Evolutionary conservation across 2,113 vertebrate genomes (phyloP), one percentile per base, ranked within the genome.

Genomic region (Syngnathus typhle): DNA sequence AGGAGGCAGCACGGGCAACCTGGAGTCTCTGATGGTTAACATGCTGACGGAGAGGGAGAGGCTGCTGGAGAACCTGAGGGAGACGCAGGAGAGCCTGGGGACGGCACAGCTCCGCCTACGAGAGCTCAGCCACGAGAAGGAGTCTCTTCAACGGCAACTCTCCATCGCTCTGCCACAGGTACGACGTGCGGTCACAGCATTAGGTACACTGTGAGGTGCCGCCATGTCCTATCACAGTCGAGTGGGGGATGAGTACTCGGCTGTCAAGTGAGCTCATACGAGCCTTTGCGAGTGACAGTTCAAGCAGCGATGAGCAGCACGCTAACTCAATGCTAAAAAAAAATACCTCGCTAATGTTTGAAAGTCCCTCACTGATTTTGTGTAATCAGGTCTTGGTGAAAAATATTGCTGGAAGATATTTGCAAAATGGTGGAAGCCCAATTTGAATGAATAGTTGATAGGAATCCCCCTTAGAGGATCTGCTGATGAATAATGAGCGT

Each of bases 21-120:
- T 98, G 84, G 95, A 98, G 90, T 95, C 94, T 67, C 90, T 97
- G 59, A 98, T 96, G 96, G 95, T 97, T 77, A 97, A 96, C 92
- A 98, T 97, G 95, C 92, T 98, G 87, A 94, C 94, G 0, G 95
- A 98, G 84, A 89, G 95, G 1, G 95, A 98, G 87, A 82, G 95
- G 73, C 91, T 98, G 43, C 92, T 98, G 80, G 95, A 98, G 86
- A 96, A 94, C 59, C 91, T 98, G 80, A 90, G 95, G 59, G 95
- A 98, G 88, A 95, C 94, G 0, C 95, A 98, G 91, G 95, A 98
- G 2, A 91, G 91, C n/a, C 80, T 98, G 84, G 92, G 92, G 1
- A 95, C 94, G 0, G 94, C 95, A 0, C 95, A 97, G 83, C 90
- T 97, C 6, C 90, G 95, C 65, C 91, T 97, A 65, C 89, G 95